Conservation (phyloP, 2,113 vertebrate genomes). For the Thalassoma bifasciatum region DNA sequence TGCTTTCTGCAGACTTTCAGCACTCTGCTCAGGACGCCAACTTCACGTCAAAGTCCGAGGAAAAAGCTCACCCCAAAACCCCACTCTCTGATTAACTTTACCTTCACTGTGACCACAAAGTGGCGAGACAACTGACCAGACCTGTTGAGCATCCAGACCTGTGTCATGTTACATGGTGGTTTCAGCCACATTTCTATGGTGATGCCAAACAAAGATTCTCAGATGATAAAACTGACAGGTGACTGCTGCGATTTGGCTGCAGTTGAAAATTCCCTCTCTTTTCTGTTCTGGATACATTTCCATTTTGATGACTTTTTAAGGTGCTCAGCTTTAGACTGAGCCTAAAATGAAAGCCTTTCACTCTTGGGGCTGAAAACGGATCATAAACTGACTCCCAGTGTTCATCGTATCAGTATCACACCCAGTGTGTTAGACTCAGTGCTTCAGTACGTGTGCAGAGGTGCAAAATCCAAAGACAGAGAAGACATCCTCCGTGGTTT, state of each 20-base stretch:
- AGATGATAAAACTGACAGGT: constrained; percentile 64
- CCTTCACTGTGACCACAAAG: constrained; percentile 80
- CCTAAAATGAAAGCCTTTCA: too few relatives aligned
- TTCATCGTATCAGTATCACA: too few relatives aligned
- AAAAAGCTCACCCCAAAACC: constrained; percentile 68
- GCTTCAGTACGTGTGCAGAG: too few relatives aligned
- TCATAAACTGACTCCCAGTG: too few relatives aligned
- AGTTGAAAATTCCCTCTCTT: neutral
- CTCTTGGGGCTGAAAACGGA: too few relatives aligned
- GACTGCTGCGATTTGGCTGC: constrained; percentile 22
- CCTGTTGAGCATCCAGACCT: constrained; percentile 68
- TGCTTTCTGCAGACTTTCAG: constrained; percentile 53
- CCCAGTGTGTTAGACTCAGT: too few relatives aligned
- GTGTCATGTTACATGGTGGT: constrained; percentile 73
- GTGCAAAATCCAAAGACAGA: too few relatives aligned
- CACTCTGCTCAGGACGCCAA: constrained; percentile 60
- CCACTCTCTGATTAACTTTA: constrained; percentile 82
- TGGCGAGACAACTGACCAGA: constrained; percentile 74
- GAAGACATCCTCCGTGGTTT: too few relatives aligned
- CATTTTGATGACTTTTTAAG: constrained; percentile 5
- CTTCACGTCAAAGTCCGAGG: constrained; percentile 76
- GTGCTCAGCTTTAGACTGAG: too few relatives aligned
- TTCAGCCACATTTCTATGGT: constrained; percentile 68
- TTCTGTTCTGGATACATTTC: neutral
- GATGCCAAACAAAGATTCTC: constrained; percentile 69